Percentiles rank a stretch among this genome's conserved stretches.
phyloP scores from a whole-genome alignment of 2,888 invertebrate genomes.

The Oscheius sp. region DNA sequence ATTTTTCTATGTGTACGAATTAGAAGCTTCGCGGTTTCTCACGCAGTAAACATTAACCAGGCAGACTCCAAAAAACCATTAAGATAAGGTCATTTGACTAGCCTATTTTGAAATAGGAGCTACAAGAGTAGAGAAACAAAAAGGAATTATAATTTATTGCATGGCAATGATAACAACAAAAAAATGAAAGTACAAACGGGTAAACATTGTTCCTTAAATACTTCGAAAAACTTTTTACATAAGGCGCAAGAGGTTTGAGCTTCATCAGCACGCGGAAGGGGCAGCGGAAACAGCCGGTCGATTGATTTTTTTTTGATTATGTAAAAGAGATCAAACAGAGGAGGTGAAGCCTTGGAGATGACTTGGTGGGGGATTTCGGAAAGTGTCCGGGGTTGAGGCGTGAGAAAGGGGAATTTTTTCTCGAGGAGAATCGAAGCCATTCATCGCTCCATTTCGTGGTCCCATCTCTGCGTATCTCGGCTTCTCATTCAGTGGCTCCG shows the following conservation, averaged over 20 bases:
- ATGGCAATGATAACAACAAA: slow-evolving; percentile 4
- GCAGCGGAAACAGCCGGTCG: no score
- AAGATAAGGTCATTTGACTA: no score
- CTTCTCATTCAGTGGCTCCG: slow-evolving; percentile 30
- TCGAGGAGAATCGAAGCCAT: slow-evolving; percentile 7
- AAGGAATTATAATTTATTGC: not conserved
- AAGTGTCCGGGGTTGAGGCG: slow-evolving; percentile 12
- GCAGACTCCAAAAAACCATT: no score
- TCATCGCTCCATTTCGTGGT: slow-evolving; percentile 16
- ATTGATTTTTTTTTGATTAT: slow-evolving; percentile 11
- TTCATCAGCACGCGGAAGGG: slow-evolving; percentile 12
- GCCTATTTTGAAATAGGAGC: no score
- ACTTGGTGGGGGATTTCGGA: slow-evolving; percentile 12
- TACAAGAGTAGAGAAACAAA: no score
- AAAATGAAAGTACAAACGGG: not conserved
- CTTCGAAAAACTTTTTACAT: no score
- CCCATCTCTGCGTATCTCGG: slow-evolving; percentile 29
- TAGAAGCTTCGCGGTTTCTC: no score
- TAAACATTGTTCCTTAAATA: no score
- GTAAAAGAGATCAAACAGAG: slow-evolving; percentile 22
- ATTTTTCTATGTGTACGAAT: no score
- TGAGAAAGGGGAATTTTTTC: slow-evolving; percentile 9
- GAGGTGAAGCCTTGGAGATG: slow-evolving; percentile 22
- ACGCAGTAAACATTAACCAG: no score
- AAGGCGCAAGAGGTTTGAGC: not conserved